Evolutionary conservation across 1,140 invertebrate species (phyloP).

Genomic region (Lasioglossum baleicum): DNA sequence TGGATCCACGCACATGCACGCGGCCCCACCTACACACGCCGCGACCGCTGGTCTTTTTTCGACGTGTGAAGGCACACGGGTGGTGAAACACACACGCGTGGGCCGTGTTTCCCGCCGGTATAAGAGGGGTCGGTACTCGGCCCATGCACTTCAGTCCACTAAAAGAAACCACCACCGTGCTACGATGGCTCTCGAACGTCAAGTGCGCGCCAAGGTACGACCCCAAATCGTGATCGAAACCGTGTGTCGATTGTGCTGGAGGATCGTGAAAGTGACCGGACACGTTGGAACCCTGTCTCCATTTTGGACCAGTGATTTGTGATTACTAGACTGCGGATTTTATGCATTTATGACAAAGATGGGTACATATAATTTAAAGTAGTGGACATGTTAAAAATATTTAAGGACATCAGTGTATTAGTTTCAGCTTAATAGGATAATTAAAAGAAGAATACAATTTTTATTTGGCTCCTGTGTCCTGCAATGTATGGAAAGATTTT

Average conservation of each 20-base stretch:
- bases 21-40: constrained; percentile 13
- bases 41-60: constrained; percentile 22
- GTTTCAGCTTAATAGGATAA: too few relatives aligned
- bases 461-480: too few relatives aligned
- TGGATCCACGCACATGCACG: constrained; percentile 63
- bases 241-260: background rate
- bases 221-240: background rate
- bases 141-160: constrained; percentile 75
- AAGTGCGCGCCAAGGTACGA: constrained; percentile 88
- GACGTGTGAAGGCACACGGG: background rate
- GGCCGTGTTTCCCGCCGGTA: constrained; percentile 65
- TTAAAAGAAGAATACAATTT: too few relatives aligned
- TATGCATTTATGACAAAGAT: too few relatives aligned
- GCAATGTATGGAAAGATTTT: too few relatives aligned
- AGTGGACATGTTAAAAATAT: too few relatives aligned
- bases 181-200: constrained; percentile 89
- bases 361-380: too few relatives aligned
- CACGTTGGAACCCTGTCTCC: too few relatives aligned
- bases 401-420: too few relatives aligned
- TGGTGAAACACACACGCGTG: constrained; percentile 61
- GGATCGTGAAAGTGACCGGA: background rate
- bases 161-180: constrained; percentile 71
- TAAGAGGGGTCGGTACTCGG: constrained; percentile 67
- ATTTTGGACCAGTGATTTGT: background rate
- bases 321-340: too few relatives aligned